Evolutionary conservation across 2,113 vertebrate genomes (phyloP).

Genomic region (Capreolus pygargus): DNA sequence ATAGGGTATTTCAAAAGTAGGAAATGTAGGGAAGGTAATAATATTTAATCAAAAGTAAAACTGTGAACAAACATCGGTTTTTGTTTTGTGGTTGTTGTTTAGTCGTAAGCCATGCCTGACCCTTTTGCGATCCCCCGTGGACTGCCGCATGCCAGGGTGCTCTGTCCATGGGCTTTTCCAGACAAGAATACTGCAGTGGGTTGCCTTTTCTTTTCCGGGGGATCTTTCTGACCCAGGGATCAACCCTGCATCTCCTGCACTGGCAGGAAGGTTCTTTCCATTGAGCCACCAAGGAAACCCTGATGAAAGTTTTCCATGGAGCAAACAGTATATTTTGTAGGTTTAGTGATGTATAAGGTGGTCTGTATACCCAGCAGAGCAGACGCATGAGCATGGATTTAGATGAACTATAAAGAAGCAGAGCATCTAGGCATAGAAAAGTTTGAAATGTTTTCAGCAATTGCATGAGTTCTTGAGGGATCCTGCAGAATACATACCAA

Average conservation of each 20-base stretch:
- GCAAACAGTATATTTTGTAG: neutral
- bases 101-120: neutral
- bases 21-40: neutral
- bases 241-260: accelerated
- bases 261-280: neutral
- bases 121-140: neutral
- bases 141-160: neutral
- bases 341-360: neutral
- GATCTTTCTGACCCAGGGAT: neutral
- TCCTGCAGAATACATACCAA: neutral
- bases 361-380: neutral
- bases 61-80: neutral
- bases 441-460: neutral
- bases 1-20: neutral
- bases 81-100: neutral
- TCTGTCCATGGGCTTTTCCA: neutral
- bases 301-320: neutral
- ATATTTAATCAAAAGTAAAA: neutral
- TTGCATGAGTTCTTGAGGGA: neutral
- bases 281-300: neutral
- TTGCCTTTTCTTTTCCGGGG: neutral
- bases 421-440: neutral
- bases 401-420: neutral
- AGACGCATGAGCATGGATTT: neutral
- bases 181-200: neutral